A percentile compares a stretch with the other conserved stretches of the same genome.
Evolutionary conservation across 2,888 invertebrate genomes (phyloP).

Genomic region (Phengaris arion): DNA sequence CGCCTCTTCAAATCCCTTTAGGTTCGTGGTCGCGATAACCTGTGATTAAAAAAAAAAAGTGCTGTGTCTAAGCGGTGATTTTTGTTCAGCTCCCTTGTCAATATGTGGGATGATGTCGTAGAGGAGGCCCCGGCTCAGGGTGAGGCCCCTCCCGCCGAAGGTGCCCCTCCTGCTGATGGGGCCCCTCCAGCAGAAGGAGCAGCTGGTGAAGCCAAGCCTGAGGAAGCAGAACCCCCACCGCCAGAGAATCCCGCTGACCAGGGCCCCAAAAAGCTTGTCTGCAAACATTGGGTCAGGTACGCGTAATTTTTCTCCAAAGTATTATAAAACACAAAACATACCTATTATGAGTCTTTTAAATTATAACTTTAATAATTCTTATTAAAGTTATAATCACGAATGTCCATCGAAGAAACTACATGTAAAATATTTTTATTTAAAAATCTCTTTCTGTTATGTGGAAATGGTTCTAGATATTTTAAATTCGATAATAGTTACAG

Average conservation of each 20-base stretch:
- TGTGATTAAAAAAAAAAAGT: conserved; percentile 24
- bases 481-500: no score
- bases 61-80: conserved; percentile 48
- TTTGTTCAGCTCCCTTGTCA: conserved; percentile 62
- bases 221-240: conserved; percentile 66
- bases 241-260: conserved; percentile 67
- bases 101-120: conserved; percentile 80
- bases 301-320: conserved; percentile 31
- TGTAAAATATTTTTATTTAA: no score
- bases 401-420: no score
- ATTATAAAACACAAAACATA: no score
- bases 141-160: conserved; percentile 45
- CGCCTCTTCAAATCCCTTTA: conserved; percentile 62
- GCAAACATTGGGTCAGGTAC: conserved; percentile 91
- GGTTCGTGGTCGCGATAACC: conserved; percentile 47
- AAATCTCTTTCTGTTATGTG: no score
- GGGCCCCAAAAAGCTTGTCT: conserved; percentile 84
- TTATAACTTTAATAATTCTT: no score
- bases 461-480: no score
- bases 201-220: conserved; percentile 60
- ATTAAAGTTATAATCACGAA: no score
- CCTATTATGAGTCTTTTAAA: no score
- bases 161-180: conserved; percentile 41
- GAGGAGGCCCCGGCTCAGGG: conserved; percentile 61
- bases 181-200: conserved; percentile 44